phyloP scores from a whole-genome alignment of 2,797 vertebrate genomes.

The Enteromius trimaculatus region DNA sequence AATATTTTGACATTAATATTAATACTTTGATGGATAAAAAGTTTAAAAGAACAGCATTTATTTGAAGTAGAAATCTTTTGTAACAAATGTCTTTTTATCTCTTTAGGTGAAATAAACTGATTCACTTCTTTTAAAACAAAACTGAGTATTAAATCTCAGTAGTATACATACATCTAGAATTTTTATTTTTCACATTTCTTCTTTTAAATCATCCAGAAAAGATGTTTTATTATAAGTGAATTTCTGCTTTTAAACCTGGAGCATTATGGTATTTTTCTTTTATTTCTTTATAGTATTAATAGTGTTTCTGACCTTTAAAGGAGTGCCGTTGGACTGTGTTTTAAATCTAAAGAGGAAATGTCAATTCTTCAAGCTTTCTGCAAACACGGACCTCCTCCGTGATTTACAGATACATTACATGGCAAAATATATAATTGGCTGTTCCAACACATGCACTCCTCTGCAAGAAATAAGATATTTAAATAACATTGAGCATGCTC shows the following conservation, averaged over 20 bases:
- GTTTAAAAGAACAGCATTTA: not conserved
- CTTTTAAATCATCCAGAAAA: not conserved
- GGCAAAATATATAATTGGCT: not conserved
- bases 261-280: not conserved
- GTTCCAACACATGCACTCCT: not conserved
- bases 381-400: not conserved
- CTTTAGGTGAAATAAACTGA: not conserved
- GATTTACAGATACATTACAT: conserved; percentile 31
- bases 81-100: not conserved
- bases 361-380: not conserved
- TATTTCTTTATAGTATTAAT: conserved; percentile 1
- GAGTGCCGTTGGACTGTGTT: not conserved
- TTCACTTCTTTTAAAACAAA: not conserved
- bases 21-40: not conserved
- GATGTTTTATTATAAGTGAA: not conserved
- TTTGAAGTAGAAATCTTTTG: not conserved
- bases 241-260: not conserved
- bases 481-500: conserved; percentile 1
- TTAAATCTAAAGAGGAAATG: not conserved
- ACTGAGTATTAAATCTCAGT: not conserved
- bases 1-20: too few relatives aligned
- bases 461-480: conserved; percentile 15
- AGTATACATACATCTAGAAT: not conserved
- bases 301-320: not conserved
- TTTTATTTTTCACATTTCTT: not conserved